Base-by-base conservation (phyloP, 2,888 invertebrate genomes). In the Eristalinus sepulchralis region DNA sequence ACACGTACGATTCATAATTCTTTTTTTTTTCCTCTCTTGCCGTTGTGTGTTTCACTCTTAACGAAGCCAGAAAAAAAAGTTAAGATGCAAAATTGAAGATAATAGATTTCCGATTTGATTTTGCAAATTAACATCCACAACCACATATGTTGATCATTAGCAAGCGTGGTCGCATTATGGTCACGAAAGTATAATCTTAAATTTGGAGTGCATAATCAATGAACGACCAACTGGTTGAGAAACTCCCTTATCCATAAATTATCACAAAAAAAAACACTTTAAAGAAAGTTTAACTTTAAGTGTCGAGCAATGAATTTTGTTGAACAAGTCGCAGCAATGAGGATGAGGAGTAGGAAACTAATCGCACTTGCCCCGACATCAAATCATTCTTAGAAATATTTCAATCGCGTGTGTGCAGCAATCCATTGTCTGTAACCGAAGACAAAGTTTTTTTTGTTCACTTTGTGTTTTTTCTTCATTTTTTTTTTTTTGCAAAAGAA, bases 341-440 rank as follows among this genome's bases (percentile, higher is more conserved):
- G 27, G 27, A 27, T 2, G 57, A 34, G 36, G 10, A 53, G 1
- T 31, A 57, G 73, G 55, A 85, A 77, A 72, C 47, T 77, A 57
- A 57, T 27, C 47, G 10, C 34, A 70, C 22, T 60, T 70, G 34
- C 53, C 60, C 20, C 53, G 47, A 24, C 57, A 20, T 64, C 72
- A 73, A 72, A 85, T 85, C 76, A 77, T 81, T 63, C 84, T 77
- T 63, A 68, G 64, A 47, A 39, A 62, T 33, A 77, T 73, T 82
- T 73, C 53, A 78, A 81, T 85, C 82, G 85, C 85, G 85, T 85
- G 85, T 82, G 82, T 73, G 55, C 77, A 81, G 60, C 57, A 57
- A 24, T 57, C 53, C 68, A 67, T 73, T 77, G 63, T 39, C 59
- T 55, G 60, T 68, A 68, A 59, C 34, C 34, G 70, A 82, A 73